A percentile compares a stretch with the other conserved stretches of the same genome.
phyloP scores from a whole-genome alignment of 2,113 vertebrate species.

The Colaptes auratus region DNA sequence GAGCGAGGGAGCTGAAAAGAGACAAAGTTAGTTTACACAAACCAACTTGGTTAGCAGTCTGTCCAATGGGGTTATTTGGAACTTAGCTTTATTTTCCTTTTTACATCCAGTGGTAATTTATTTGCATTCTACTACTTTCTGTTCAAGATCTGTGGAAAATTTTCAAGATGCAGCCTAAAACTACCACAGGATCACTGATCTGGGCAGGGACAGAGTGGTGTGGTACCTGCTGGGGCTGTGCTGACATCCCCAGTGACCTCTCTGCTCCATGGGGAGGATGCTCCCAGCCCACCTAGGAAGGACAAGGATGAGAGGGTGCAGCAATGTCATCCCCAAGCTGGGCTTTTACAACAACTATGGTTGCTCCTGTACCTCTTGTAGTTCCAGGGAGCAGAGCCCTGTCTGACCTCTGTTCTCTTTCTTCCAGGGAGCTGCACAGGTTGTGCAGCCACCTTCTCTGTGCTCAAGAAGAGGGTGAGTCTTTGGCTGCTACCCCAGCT shows the following conservation, averaged over 20 bases:
- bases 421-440: conserved; percentile 88
- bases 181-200: too few relatives aligned
- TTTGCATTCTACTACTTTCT: too few relatives aligned
- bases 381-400: neutral
- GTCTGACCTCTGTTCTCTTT: conserved; percentile 26
- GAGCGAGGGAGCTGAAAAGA: too few relatives aligned
- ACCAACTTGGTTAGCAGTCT: too few relatives aligned
- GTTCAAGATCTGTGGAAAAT: too few relatives aligned
- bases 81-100: too few relatives aligned
- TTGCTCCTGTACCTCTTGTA: neutral
- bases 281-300: neutral
- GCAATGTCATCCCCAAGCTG: neutral
- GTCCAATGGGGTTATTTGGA: too few relatives aligned
- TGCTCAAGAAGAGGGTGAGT: conserved; percentile 97
- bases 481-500: neutral
- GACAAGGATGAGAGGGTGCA: neutral
- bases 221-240: neutral
- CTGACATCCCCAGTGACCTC: neutral
- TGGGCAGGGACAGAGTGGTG: neutral
- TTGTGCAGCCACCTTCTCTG: conserved; percentile 92
- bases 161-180: too few relatives aligned
- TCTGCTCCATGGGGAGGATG: accelerated
- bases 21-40: too few relatives aligned
- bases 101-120: too few relatives aligned
- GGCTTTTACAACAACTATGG: neutral